Evolutionary conservation across 2,888 invertebrate species (phyloP), one percentile per base, ranked within the genome.

Genomic region (Phytoseiulus persimilis): DNA sequence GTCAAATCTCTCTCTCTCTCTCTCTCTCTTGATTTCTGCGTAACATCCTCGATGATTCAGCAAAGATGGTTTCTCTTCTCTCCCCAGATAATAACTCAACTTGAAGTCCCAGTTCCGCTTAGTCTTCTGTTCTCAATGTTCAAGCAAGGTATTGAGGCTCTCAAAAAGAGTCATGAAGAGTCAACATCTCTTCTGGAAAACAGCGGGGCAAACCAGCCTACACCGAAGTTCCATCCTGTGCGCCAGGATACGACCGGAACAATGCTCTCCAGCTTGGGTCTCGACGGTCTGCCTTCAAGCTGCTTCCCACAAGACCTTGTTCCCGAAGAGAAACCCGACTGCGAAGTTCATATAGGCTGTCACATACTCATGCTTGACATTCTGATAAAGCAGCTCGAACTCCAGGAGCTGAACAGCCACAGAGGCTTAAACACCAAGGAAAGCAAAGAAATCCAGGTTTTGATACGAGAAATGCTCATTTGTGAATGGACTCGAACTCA

Each of bases 291-390:
- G 23, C 87, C 87, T 28, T 87, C 87, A n/a, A 39, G 39, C 87
- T 87, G 87, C 45, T 87, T 87, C 39, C 87, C 87, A 32, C 87
- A 87, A 45, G 87, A 87, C n/a, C 87, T 87, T 45, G 87, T 45
- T 45, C 87, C 32, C 39, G 87, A 87, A 32, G 87, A 87, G 33
- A 87, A 87, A 45, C 87, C 87, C 33, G 91, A 91, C 33, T 92
- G 92, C 14, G 93, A 93, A 90, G 92, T 93, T 90, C 96, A 97
- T 93, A 94, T 98, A n/a, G 96, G 96, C 0, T 98, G 98, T 92
- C 98, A 97, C 92, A 97, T 98, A 91, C 94, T 98, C 83, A 98
- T 99, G 97, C 94, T 99, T 91, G 99, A 99, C 92, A 96, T 98
- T 91, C 93, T 98, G 89, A 94, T 98, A 28, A 98, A 98, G 93